These are phyloP conservation scores for Grammomys dolichurus DNA, from an alignment of 2,113 vertebrate genomes.

Conservation along the genomic window DNA sequence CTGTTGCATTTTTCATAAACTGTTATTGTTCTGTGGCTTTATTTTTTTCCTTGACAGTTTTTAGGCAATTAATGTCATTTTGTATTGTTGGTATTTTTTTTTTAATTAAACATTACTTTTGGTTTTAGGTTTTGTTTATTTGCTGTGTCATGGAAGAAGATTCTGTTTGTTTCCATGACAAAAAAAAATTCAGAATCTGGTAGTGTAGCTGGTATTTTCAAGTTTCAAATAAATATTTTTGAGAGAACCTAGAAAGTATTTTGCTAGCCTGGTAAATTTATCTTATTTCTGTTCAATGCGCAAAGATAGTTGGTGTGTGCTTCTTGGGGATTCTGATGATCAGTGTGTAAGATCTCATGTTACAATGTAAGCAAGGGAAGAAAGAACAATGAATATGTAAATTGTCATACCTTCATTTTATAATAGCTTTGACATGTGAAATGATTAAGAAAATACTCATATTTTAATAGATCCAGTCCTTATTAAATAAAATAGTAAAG, in stretches of 20 bases:
- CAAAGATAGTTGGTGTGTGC: neutral
- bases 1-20: neutral
- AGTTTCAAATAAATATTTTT: constrained; percentile 1
- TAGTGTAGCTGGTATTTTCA: neutral
- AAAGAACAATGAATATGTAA: neutral
- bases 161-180: neutral
- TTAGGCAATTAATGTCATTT: neutral
- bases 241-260: neutral
- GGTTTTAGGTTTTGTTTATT: neutral
- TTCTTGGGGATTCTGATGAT: neutral
- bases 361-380: neutral
- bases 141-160: neutral
- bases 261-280: neutral
- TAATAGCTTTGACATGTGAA: neutral
- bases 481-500: constrained; percentile 7
- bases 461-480: neutral
- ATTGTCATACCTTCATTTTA: neutral
- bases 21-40: neutral
- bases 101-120: neutral
- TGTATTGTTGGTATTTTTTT: neutral
- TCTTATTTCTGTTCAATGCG: neutral
- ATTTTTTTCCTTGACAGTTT: constrained; percentile 1
- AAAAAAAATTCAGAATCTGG: neutral
- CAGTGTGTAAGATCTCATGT: neutral
- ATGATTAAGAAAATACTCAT: neutral